These are phyloP conservation scores for Aleiodes leptofemur DNA, from an alignment of 2,888 invertebrate species.

Conservation along the genomic window DNA sequence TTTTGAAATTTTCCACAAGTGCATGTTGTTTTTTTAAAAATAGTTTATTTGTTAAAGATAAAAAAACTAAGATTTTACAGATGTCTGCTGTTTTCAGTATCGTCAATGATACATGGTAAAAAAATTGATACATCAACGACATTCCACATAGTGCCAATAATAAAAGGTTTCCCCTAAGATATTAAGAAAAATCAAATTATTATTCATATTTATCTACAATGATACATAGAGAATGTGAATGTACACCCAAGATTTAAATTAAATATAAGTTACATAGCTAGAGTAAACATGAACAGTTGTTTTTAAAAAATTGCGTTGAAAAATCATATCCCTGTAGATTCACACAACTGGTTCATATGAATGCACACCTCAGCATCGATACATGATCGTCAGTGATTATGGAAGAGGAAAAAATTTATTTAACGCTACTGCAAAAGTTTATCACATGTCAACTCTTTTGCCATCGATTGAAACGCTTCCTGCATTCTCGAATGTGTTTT, in stretches of 20 bases:
- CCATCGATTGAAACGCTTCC: constrained; percentile 76
- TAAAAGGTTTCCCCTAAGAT: too few species aligned
- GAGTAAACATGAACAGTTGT: constrained; percentile 6
- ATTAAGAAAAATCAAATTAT: neutral
- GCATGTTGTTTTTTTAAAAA: too few species aligned
- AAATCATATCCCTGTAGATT: neutral
- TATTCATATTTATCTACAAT: constrained; percentile 6
- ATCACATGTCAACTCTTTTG: constrained; percentile 73
- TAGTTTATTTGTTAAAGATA: too few species aligned
- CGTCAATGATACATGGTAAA: too few species aligned
- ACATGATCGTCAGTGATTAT: neutral
- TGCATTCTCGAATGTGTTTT: constrained; percentile 77
- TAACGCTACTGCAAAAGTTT: too few species aligned
- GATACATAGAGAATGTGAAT: constrained; percentile 9
- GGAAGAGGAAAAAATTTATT: neutral
- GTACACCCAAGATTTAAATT: neutral
- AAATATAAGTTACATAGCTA: neutral
- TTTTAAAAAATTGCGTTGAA: too few species aligned
- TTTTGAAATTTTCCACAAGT: too few species aligned
- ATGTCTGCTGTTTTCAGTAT: too few species aligned
- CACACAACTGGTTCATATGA: too few species aligned
- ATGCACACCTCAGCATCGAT: neutral
- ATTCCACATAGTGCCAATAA: too few species aligned
- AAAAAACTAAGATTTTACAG: too few species aligned
- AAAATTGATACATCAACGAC: too few species aligned